Evolutionary conservation across 1,140 invertebrate genomes (phyloP), one percentile per base, ranked within the genome.

Genomic region (Tetramorium simillimum): DNA sequence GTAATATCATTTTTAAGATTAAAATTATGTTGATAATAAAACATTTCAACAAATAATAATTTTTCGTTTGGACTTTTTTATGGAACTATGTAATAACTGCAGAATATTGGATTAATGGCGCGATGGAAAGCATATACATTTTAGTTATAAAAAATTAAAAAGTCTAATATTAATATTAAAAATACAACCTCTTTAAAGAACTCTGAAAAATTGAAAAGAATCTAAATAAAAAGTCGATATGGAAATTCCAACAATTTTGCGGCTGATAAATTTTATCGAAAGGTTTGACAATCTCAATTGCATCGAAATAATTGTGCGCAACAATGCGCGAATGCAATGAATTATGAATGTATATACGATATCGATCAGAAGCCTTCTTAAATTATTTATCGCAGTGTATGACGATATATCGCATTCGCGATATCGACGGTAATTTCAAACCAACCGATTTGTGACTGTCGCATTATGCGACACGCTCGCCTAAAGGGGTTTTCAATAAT

Each of bases 381-480:
- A 78, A 78, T 78, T 78, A 6, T 78, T 78, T 78, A 78, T 63
- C 24, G 18, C 18, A n/a, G 24, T 3, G 16, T 3, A n/a, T 75
- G 49, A 75, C n/a, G 49, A 56, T 40, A 40, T 56, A n/a, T 7
- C 28, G 14, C 18, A 46, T 62, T 63, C 18, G 9, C 24, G 73
- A 56, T 75, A 77, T 62, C 58, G 18, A 75, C 14, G 53, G 10
- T 63, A 49, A 78, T 78, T 78, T 63, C 58, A 40, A 75, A 21
- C 14, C 12, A 37, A 43, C 43, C 21, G 46, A 53, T 58, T 37
- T 58, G 73, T 40, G 14, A 58, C 3, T 21, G 72, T 33, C 73
- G 73, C 14, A 76, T 76, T 76, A 53, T 76, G 14, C 14, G 40
- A 46, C n/a, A 69, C 28, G 21, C 14, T 58, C 21, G 53, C 73